A percentile compares a stretch with the other conserved stretches of the same genome.
Evolutionary conservation across 2,888 invertebrate species (phyloP).

Genomic region (Euphydryas editha): DNA sequence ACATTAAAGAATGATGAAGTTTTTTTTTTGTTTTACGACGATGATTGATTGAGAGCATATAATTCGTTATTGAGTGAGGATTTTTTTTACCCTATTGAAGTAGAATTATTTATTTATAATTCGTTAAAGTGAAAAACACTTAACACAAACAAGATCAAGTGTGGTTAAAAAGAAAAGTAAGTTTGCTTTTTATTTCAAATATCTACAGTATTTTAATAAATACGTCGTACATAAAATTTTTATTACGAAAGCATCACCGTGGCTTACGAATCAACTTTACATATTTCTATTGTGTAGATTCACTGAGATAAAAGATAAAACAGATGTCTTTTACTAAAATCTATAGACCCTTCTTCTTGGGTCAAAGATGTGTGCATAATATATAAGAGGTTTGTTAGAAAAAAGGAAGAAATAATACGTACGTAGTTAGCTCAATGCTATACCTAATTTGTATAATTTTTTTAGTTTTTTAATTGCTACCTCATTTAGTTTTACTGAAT

Average conservation of each 20-base stretch:
- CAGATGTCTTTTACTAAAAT: conserved; percentile 11
- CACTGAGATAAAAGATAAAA: neutral
- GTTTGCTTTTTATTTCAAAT: neutral
- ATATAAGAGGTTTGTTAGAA: conserved; percentile 28
- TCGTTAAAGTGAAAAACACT: conserved; percentile 3
- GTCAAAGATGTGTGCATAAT: conserved; percentile 19
- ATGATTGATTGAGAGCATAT: conserved; percentile 31
- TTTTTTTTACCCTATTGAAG: conserved; percentile 15
- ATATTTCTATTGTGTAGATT: too few relatives aligned
- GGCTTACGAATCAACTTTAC: too few relatives aligned
- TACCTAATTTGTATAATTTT: too few relatives aligned
- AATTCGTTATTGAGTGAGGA: conserved; percentile 16
- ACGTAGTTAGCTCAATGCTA: neutral
- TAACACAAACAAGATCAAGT: neutral
- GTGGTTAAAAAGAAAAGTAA: neutral
- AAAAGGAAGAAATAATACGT: neutral
- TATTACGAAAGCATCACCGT: too few relatives aligned
- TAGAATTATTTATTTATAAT: conserved; percentile 13
- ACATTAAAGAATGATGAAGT: conserved; percentile 32
- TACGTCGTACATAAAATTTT: too few relatives aligned
- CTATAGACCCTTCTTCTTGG: conserved; percentile 30
- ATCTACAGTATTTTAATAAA: too few relatives aligned
- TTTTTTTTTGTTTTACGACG: conserved; percentile 29
- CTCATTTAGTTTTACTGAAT: too few relatives aligned
- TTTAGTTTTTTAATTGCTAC: too few relatives aligned